Evolutionary conservation across 92 coral and sea anemone species (phyloP), one percentile per base, ranked within the genome.

Genomic region (Pocillopora meandrina): DNA sequence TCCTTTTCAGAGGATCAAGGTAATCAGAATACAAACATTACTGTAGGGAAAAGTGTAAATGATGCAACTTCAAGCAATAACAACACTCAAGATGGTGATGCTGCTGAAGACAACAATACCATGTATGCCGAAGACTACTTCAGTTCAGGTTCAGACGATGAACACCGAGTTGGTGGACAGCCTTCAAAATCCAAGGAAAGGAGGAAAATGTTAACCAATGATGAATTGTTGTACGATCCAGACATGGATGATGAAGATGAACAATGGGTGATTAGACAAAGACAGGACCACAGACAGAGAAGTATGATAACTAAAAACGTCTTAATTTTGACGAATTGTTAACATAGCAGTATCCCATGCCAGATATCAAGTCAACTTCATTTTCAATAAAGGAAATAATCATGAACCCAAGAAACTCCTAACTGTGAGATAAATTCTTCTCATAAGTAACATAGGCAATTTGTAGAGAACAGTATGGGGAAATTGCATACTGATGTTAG

Each of bases 121-220:
- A n/a, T 87, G 61, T 96, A 96, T 68, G 88, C 92, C 64, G 98
- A 96, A 65, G 96, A 92, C 68, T 96, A 96, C 84, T 96, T 96
- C 79, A 96, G 99, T 74, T 96, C 99, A 13, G 99, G 99, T 11
- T 95, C 98, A 58, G 99, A 96, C 3, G 99, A 96, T 84, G 96
- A 92, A 63, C 87, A 96, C 81, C 82, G 61, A 70, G 99, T 96
- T 52, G 99, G 98, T 52, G 99, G 99, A 1, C 79, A 90, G 36
- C 87, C 92, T 68, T 96, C 99, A 2, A 96, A 96, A 78, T 96
- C 99, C 12, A 90, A 89, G 79, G 89, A 91, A 73, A 93, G 99
- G 18, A 90, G 99, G 52, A 91, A 86, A 76, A 65, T 94, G 65
- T 56, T 92, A 85, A 84, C 94, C 13, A 87, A 95, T 84, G 98